A percentile compares a stretch with the other conserved stretches of the same genome.
phyloP scores from a whole-genome alignment of 2,797 vertebrate species.

The Pipistrellus pipistrellus region DNA sequence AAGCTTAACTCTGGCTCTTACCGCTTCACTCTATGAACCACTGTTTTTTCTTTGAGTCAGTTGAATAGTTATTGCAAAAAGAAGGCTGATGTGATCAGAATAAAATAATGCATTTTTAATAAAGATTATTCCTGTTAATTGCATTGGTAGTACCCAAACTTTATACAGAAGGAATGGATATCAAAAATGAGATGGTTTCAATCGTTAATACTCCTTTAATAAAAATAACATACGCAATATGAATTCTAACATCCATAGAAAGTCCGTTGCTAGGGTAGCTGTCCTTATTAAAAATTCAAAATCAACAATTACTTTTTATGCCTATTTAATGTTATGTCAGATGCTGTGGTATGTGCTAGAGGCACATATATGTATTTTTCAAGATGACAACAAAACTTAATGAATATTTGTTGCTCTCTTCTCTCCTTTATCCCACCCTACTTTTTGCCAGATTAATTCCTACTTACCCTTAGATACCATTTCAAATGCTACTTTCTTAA shows the following conservation, averaged over 20 bases:
- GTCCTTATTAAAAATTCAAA: slow-evolving; percentile 1
- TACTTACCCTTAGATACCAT: not conserved
- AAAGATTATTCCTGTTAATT: slow-evolving; percentile 19
- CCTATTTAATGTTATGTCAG: slow-evolving; percentile 43
- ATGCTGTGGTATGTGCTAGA: not conserved
- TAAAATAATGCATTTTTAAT: not conserved
- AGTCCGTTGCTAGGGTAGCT: not conserved
- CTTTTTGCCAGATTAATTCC: not conserved
- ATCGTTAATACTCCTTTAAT: not conserved
- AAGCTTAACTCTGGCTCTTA: not conserved
- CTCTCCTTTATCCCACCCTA: not conserved
- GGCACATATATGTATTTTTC: not conserved
- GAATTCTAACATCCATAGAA: slow-evolving; percentile 21
- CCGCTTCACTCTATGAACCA: not conserved
- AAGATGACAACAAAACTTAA: not conserved
- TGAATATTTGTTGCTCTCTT: not conserved
- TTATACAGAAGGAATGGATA: not conserved
- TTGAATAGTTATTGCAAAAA: slow-evolving; percentile 15
- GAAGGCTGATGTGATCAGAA: not conserved
- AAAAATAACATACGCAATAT: slow-evolving; percentile 9
- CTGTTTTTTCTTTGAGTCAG: not conserved
- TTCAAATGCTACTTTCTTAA: not conserved
- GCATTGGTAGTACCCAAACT: not conserved
- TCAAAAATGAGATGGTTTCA: not conserved
- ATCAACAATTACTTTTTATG: slow-evolving; percentile 14